A percentile compares a stretch with the other conserved stretches of the same genome.
These are phyloP conservation scores for Lamellibrachia satsuma DNA, from an alignment of 2,888 invertebrate genomes.

Conservation along the genomic window DNA sequence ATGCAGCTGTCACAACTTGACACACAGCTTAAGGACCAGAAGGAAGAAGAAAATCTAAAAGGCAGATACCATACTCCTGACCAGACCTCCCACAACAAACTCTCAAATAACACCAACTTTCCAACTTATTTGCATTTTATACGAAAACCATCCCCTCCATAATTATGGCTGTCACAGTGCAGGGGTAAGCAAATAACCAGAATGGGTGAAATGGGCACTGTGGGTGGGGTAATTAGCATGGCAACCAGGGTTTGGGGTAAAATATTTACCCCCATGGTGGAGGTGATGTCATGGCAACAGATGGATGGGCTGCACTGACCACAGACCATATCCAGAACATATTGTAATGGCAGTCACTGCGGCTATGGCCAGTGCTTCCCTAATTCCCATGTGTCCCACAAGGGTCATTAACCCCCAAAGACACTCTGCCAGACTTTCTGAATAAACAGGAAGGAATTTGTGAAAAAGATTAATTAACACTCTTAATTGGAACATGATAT, in stretches of 20 bases:
- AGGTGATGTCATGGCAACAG: neutral
- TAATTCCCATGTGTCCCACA: neutral
- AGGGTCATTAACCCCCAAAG: neutral
- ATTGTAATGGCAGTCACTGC: neutral
- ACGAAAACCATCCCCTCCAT: neutral
- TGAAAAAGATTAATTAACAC: slow-evolving; percentile 8
- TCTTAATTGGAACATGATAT: neutral
- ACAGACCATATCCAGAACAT: neutral
- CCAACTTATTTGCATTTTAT: neutral
- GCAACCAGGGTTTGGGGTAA: slow-evolving; percentile 3
- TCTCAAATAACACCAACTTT: neutral
- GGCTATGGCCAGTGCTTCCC: neutral
- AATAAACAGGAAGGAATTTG: slow-evolving; percentile 7
- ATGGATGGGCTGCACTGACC: neutral
- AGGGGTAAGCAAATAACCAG: neutral
- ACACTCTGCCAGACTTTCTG: neutral
- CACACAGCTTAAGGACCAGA: neutral
- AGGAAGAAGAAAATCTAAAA: neutral
- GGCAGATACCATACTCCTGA: neutral
- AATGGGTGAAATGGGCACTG: neutral
- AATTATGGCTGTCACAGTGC: neutral
- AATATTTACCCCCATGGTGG: neutral
- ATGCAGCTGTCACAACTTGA: neutral
- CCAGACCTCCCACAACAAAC: neutral
- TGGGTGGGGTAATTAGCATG: slow-evolving; percentile 7